Evolutionary conservation across 1,140 invertebrate genomes (phyloP), one percentile per base, ranked within the genome.

Genomic region (Lethocerus indicus): DNA sequence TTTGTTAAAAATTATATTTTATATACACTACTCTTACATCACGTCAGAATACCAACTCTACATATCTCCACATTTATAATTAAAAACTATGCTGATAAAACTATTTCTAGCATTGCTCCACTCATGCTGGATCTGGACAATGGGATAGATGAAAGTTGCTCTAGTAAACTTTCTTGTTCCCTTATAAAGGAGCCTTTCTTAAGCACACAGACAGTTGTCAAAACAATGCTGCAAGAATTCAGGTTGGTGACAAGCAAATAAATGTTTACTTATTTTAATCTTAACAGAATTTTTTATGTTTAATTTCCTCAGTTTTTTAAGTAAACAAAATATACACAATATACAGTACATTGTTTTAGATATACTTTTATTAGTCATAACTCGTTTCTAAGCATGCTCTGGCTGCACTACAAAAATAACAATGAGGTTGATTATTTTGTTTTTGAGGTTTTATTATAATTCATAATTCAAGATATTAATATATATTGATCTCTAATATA

Each of bases 121-220:
- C 20, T 48, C 3, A 25, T 57, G 25, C 35, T 56, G 4, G 32
- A 50, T 29, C 25, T 50, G 40, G 58, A 59, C 39, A 42, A 28
- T 27, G 40, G 39, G 4, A 27, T 48, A 4, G 46, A 53, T 41
- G 56, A 55, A 48, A 50, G 35, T 6, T 50, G 43, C 9, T 32
- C 44, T n/a, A 37, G 32, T 23, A 50, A 53, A 18, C 29, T 56
- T 3, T 54, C 54, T 32, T 58, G 68, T 49, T 57, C 48, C 24
- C 65, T 69, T 51, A 72, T 79, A 40, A 66, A 73, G 53, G 60
- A 70, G 42, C 61, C 66, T 49, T 56, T 79, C n/a, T 55, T 58
- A 2, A 59, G 64, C 35, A 64, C 63, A 3, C 67, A 73, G 51
- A 67, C 61, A 41, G 66, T 73, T 39, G 66, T 77, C 4, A 64